These are phyloP conservation scores for Bathynomus jamesi DNA, from an alignment of 1,140 invertebrate species.

Conservation along the genomic window DNA sequence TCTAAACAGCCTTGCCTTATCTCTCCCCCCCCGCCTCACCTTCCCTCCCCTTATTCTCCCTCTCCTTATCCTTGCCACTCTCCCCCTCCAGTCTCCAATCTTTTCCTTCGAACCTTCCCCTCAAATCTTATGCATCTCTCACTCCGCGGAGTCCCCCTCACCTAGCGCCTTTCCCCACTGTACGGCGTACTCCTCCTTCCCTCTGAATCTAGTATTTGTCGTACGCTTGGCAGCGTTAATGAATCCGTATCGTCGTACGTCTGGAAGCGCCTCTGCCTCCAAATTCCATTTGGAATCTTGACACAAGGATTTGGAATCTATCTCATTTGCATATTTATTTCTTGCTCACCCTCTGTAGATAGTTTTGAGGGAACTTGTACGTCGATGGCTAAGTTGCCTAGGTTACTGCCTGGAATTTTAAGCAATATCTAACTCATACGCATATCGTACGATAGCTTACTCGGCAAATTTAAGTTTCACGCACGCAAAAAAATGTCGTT, in stretches of 20 bases:
- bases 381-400: neutral
- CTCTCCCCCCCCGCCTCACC: neutral
- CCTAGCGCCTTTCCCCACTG: too few relatives aligned
- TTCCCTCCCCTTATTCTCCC: neutral
- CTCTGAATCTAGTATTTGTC: neutral
- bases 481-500: too few relatives aligned
- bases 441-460: too few relatives aligned
- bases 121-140: neutral
- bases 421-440: too few relatives aligned
- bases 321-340: neutral
- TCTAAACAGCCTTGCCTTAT: neutral
- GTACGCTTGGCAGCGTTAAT: neutral
- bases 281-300: conserved; percentile 1
- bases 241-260: neutral
- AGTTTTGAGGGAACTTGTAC: neutral
- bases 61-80: neutral
- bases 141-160: neutral
- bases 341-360: neutral
- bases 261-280: neutral
- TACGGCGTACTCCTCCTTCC: neutral
- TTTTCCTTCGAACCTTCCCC: neutral
- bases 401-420: neutral
- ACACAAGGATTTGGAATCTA: neutral
- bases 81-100: too few relatives aligned
- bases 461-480: too few relatives aligned